Percentiles rank a stretch among this genome's conserved stretches.
These are phyloP conservation scores for Pseudochromis fuscus DNA, from an alignment of 2,797 vertebrate species.

Conservation along the genomic window DNA sequence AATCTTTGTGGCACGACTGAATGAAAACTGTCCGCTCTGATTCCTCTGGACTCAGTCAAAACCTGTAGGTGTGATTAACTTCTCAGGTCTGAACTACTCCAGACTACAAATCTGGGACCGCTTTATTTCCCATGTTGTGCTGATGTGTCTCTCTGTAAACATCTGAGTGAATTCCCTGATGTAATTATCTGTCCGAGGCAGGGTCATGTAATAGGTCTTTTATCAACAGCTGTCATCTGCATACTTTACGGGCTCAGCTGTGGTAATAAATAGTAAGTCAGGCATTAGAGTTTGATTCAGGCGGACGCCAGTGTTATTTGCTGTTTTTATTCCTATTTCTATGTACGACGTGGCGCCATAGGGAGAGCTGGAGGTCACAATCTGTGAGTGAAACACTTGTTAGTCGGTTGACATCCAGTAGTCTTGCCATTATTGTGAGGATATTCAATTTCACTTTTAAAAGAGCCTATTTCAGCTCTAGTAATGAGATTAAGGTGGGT, in stretches of 20 bases:
- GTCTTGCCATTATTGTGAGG: conserved; percentile 61
- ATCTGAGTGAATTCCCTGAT: conserved; percentile 14
- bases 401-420: conserved; percentile 38
- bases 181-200: conserved; percentile 19
- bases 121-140: neutral
- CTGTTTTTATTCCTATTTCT: conserved; percentile 11
- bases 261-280: conserved; percentile 12
- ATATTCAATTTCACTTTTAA: conserved; percentile 76
- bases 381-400: conserved; percentile 36
- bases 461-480: conserved; percentile 67
- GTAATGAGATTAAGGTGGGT: conserved; percentile 70
- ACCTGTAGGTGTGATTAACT: conserved; percentile 4
- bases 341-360: conserved; percentile 25
- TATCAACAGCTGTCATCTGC: conserved; percentile 44
- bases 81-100: conserved; percentile 11
- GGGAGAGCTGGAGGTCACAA: conserved; percentile 10
- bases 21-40: conserved; percentile 10
- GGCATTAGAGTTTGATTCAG: conserved; percentile 25
- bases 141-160: neutral
- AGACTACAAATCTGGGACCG: neutral
- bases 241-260: conserved; percentile 19
- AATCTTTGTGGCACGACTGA: neutral
- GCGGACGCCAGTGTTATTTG: conserved; percentile 4
- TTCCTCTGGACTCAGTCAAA: conserved; percentile 24
- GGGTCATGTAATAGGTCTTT: conserved; percentile 13